Evolutionary conservation across 2,113 vertebrate genomes (phyloP), one percentile per base, ranked within the genome.

Genomic region (Vulpes lagopus): DNA sequence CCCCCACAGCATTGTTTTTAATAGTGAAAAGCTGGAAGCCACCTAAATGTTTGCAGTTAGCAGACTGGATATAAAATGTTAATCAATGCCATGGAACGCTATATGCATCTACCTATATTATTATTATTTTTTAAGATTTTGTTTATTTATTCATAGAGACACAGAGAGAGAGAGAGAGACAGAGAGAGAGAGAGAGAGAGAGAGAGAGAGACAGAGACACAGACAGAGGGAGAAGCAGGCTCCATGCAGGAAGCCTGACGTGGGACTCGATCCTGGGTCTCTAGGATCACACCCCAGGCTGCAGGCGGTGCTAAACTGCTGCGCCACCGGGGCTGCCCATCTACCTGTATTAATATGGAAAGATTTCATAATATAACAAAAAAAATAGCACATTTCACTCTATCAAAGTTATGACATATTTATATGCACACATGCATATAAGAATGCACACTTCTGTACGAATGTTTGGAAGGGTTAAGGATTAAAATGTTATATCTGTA

Each of bases 21-120:
- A 67, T n/a, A 32, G 55, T 57, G 49, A 51, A 91, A 71, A 62
- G 62, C 8, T 65, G 35, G 73, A 91, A 22, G 55, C 73, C 90
- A 90, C 8, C 71, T 64, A 96, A 94, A 84, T 80, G 43, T 71
- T n/a, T 23, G 43, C 23, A 43, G 49, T 79, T 80, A 91, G 73
- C 64, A 64, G 55, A 91, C 1, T 91, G 17, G 6, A 73, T 76
- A n/a, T 43, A 59, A 95, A 95, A 84, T 0, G 25, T 38, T 57
- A 69, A 27, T 64, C 71, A 94, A 27, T 35, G 73, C 35, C 43
- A 62, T 10, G 4, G 17, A 71, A 96, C 71, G n/a, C 25, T 83
- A 49, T 17, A 35, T 15, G 43, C 16, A 69, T 84, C 35, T 67
- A 89, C 35, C 51, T 55, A 25, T 27, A 92, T 71, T 89, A 84